Evolutionary conservation across 2,797 vertebrate genomes (phyloP), one percentile per base, ranked within the genome.

Genomic region (Toxotes lorentzi): DNA sequence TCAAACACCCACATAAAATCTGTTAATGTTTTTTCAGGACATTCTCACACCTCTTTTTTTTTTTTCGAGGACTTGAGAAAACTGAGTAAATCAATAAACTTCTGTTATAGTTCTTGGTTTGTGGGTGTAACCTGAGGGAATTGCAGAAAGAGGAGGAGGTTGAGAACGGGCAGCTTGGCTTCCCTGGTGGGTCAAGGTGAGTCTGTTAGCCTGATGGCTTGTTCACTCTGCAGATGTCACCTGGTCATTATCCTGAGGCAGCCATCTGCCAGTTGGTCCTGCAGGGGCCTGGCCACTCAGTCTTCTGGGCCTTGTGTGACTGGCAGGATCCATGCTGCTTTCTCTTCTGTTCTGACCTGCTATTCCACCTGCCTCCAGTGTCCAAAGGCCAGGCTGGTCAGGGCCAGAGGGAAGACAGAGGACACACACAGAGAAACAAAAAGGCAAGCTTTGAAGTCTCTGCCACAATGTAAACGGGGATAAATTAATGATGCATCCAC

Each of bases 171-270:
- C 86, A 86, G 76, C 75, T 82, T 83, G 53, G 82, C 84, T 76
- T 86, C 86, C 91, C 90, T 60, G 81, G 69, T 93, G 85, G 80
- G 86, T 87, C 84, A 84, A 86, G 87, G 90, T 92, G 93, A 91
- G 88, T 85, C 87, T 88, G 89, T 92, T 81, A 87, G 86, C 90
- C 81, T 92, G 94, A 89, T 23, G 70, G 80, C 80, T 90, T 87
- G 90, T 93, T 93, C 86, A 90, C 85, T 88, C 73, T 82, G 86
- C 93, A 95, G 92, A 94, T 94, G 93, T 92, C 93, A 72, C 90
- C 87, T 91, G 92, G 92, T 93, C 90, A 93, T 88, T 84, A 90
- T 90, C 78, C 87, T 76, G 89, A 70, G 84, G 73, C 86, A 77
- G 79, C 93, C 93, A 94, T 92, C 93, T 96, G 89, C 90, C 91